Base-by-base conservation (phyloP, 2,797 vertebrate genomes). In the Semotilus atromaculatus region DNA sequence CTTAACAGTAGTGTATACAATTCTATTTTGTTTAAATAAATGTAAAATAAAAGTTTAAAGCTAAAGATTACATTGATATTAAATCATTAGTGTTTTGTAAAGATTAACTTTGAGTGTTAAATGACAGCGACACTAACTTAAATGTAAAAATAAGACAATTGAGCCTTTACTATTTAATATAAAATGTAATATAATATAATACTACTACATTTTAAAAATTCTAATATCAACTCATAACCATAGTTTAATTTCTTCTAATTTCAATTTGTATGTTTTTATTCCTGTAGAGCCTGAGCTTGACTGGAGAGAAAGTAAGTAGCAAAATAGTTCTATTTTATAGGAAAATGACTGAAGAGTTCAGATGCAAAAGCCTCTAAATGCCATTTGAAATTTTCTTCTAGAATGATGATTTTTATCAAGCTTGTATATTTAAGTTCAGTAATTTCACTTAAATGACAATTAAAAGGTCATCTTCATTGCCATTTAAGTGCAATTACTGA, bases 301-400 rank as follows among this genome's bases (percentile, higher is more conserved):
- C 73, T 89, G 89, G 89, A 73, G 82, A 72, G 85, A 88, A 86
- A 76, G 89, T 89, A 68, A 89, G 89, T 89, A 40, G 9, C 51
- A 34, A 18, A 75, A 38, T 40, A 58, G 3, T 26, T 8, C 5
- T 18, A 55, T 29, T 67, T 51, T 4, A 48, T 45, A 62, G 48
- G 21, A 18, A 36, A 82, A 48, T n/a, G n/a, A n/a, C n/a, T n/a
- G n/a, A n/a, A n/a, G n/a, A n/a, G n/a, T n/a, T n/a, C n/a, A n/a
- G n/a, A n/a, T n/a, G n/a, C n/a, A n/a, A n/a, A n/a, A n/a, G n/a
- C n/a, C n/a, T n/a, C n/a, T n/a, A n/a, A n/a, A n/a, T n/a, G n/a
- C n/a, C n/a, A n/a, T n/a, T n/a, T n/a, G n/a, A n/a, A n/a, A n/a
- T n/a, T n/a, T n/a, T n/a, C n/a, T n/a, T n/a, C n/a, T n/a, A n/a